Percentiles rank a stretch among this genome's conserved stretches.
phyloP scores from a whole-genome alignment of 2,797 vertebrate species.

The Eulemur mongoz region DNA sequence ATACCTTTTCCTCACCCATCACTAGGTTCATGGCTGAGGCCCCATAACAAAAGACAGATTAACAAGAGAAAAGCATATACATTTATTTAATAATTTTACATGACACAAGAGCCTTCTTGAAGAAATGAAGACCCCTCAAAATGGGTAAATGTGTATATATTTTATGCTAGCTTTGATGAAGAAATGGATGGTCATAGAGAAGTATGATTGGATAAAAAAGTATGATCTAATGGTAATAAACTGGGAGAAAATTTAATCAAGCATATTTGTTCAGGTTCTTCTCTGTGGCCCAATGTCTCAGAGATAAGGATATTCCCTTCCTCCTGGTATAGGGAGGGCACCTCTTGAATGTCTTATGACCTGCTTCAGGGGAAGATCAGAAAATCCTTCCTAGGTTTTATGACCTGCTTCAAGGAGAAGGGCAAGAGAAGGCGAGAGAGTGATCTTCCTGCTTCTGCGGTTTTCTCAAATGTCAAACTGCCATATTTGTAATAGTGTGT shows the following conservation, averaged over 20 bases:
- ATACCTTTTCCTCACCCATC: not conserved
- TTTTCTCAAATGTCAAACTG: not conserved
- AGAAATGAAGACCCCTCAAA: not conserved
- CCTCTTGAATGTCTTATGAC: not conserved
- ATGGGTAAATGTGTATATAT: not conserved
- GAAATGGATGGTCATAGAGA: not conserved
- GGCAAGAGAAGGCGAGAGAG: not conserved
- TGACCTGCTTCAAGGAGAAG: not conserved
- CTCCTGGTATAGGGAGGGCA: not conserved
- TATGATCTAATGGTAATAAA: not conserved
- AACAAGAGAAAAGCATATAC: not conserved
- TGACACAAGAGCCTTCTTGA: not conserved
- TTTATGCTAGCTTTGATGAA: not conserved
- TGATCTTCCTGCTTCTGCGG: not conserved
- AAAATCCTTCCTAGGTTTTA: not conserved
- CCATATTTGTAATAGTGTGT: not conserved
- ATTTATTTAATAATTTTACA: not conserved
- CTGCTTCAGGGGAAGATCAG: not conserved
- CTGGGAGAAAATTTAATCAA: not conserved
- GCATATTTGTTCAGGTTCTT: not conserved
- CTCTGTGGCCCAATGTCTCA: not conserved
- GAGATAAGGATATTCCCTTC: not conserved
- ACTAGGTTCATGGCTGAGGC: not conserved
- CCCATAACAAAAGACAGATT: not conserved
- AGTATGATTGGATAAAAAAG: not conserved